Evolutionary conservation across 2,888 invertebrate species (phyloP).

Genomic region (Eurytoma californica): DNA sequence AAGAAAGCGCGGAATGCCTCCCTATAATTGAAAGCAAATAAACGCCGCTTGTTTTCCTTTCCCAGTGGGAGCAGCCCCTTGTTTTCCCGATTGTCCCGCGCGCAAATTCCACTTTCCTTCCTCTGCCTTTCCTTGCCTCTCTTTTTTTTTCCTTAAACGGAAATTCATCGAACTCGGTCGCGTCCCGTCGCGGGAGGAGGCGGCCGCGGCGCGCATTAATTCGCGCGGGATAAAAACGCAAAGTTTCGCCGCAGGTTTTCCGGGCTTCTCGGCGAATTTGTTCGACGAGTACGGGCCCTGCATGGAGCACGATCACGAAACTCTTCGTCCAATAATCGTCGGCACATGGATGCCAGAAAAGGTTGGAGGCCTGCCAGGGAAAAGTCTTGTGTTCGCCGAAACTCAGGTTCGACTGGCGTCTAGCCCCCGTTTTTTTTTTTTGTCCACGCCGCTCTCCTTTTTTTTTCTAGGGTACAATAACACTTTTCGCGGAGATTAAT

Average conservation of each 20-base stretch:
- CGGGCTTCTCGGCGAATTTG: constrained; percentile 77
- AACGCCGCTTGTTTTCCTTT: not conserved
- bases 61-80: no score
- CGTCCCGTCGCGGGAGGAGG: not conserved
- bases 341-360: constrained; percentile 94
- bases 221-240: not conserved
- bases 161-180: not conserved
- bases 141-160: no score
- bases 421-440: constrained; percentile 10
- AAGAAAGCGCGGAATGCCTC: not conserved
- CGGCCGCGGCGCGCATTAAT: not conserved
- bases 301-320: constrained; percentile 90
- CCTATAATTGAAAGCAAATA: constrained; percentile 30
- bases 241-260: constrained; percentile 74
- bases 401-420: constrained; percentile 81
- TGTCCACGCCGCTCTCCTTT: not conserved
- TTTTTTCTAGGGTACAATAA: constrained; percentile 38
- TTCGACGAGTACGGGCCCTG: constrained; percentile 81
- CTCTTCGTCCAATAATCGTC: constrained; percentile 88
- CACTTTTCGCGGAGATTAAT: constrained; percentile 54
- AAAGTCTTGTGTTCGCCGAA: constrained; percentile 91
- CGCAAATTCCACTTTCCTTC: no score
- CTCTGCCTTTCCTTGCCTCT: no score
- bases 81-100: no score
- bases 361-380: constrained; percentile 88